Base-by-base conservation (phyloP, 1,140 invertebrate genomes). In the Paralvinella palmiformis region DNA sequence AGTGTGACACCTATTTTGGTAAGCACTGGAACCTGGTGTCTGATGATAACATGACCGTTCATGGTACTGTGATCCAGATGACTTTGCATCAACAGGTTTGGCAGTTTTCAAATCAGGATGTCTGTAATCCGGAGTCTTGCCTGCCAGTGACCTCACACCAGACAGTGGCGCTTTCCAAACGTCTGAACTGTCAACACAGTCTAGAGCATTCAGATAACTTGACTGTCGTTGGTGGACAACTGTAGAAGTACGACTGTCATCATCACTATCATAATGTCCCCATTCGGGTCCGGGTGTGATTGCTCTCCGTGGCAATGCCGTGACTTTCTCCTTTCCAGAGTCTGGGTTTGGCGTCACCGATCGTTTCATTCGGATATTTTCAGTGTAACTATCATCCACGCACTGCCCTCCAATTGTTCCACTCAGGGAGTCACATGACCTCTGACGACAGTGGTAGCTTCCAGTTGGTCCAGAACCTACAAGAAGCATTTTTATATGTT, bases 341-440 rank as follows among this genome's bases (percentile, higher is more conserved):
- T 1, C 88, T 92, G 0, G 91, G 91, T 0, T 91, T 94, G 1
- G 91, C 82, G 0, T 91, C 91, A 58, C 91, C 73, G 66, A 22
- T 62, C 52, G 52, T 57, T 32, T 2, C 24, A n/a, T 10, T 52
- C 48, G 15, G 10, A 29, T 29, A 22, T 29, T 29, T 27, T 10
- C 10, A 29, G 48, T 27, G 48, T 29, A 52, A 27, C 6, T 22
- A 15, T 22, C 48, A n/a, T 13, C 24, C 20, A 52, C 55, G 20
- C 35, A 32, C 7, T 27, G 55, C 0, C 55, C 55, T 4, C 48
- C 48, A 17, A 32, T 24, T 15, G 22, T 7, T 27, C 22, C 33
- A 27, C 35, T 32, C 3, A 22, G 29, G 55, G 55, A 27, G n/a
- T 36, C 55, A 57, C 29, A 32, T 33, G 55, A 52, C 15, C 48